phyloP scores from a whole-genome alignment of 2,888 invertebrate genomes.

The Ceriagrion tenellum region DNA sequence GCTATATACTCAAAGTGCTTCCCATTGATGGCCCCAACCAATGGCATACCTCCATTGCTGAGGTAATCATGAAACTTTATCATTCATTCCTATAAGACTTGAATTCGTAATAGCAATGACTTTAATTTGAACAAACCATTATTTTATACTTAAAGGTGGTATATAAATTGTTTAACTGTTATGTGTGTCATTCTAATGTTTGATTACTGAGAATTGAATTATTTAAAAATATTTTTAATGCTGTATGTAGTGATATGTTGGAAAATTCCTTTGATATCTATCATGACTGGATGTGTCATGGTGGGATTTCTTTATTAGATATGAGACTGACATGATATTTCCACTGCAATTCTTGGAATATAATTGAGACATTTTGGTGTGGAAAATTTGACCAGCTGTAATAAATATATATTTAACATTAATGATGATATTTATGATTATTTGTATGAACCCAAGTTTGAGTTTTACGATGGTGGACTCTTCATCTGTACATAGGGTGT shows the following conservation, averaged over 20 bases:
- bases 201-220: background rate
- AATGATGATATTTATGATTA: background rate
- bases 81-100: background rate
- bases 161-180: background rate
- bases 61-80: background rate
- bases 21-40: background rate
- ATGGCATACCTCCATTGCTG: background rate
- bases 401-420: conserved; percentile 26
- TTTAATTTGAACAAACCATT: background rate
- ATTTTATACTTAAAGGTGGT: background rate
- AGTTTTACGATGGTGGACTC: no score
- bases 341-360: conserved; percentile 8
- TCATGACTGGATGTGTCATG: background rate
- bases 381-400: conserved; percentile 3
- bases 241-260: background rate
- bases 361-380: background rate
- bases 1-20: background rate
- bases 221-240: background rate
- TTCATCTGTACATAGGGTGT: no score
- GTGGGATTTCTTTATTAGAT: background rate
- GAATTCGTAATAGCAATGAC: background rate
- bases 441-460: no score
- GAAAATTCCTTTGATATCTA: background rate
- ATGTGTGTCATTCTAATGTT: background rate
- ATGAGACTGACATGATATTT: conserved; percentile 22